Percentiles rank a stretch among this genome's conserved stretches.
Evolutionary conservation across 2,797 vertebrate genomes (phyloP).

Genomic region (Zenarchopterus dispar): DNA sequence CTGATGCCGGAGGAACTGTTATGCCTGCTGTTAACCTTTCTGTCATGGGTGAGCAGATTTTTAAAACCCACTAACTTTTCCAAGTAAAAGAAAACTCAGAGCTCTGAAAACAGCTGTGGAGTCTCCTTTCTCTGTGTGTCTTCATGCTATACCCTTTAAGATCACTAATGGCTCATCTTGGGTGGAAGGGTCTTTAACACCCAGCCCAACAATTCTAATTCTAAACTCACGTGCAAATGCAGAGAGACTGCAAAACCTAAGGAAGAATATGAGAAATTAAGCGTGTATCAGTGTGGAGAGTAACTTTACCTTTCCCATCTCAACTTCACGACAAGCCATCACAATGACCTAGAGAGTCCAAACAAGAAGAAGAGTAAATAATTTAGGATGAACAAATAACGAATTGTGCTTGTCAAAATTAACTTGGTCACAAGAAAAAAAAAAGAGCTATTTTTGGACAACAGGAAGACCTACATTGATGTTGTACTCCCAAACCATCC

Average conservation of each 20-base stretch:
- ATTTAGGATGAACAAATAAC: neutral
- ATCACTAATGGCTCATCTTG: too few species aligned
- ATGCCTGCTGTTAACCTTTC: neutral
- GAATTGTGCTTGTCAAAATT: neutral
- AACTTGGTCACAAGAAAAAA: neutral
- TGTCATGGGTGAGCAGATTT: too few species aligned
- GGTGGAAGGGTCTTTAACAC: too few species aligned
- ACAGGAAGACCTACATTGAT: constrained; percentile 78
- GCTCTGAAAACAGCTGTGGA: too few species aligned
- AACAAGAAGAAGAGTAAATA: too few species aligned
- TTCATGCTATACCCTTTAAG: too few species aligned
- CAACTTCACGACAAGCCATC: constrained; percentile 97
- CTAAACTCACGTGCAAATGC: neutral
- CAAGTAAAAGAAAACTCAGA: too few species aligned
- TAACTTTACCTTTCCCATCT: constrained; percentile 92
- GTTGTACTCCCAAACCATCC: constrained; percentile 97
- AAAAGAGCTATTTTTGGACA: neutral
- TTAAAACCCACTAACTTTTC: too few species aligned
- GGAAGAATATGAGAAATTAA: too few species aligned
- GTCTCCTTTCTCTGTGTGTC: too few species aligned
- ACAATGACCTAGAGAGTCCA: constrained; percentile 85
- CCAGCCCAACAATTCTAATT: too few species aligned
- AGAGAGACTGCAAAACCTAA: neutral
- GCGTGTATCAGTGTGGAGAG: neutral
- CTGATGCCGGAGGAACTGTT: too few species aligned